A percentile compares a stretch with the other conserved stretches of the same genome.
These are phyloP conservation scores for Yponomeuta evonymella DNA, from an alignment of 2,888 invertebrate species.

Conservation along the genomic window DNA sequence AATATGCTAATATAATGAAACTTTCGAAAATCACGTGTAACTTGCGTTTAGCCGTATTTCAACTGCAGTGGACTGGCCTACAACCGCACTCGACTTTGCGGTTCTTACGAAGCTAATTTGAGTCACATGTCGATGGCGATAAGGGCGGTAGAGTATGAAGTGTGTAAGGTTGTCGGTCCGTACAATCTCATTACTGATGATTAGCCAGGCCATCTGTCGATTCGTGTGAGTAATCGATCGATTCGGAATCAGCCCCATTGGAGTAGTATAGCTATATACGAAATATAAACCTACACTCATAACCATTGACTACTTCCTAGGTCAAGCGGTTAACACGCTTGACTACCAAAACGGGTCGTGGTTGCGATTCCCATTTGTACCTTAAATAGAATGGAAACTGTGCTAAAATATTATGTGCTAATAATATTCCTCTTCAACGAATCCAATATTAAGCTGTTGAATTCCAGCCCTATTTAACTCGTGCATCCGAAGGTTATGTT, in stretches of 20 bases:
- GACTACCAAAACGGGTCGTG: too few relatives aligned
- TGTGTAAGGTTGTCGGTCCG: not conserved
- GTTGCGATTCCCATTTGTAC: too few relatives aligned
- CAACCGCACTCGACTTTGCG: not conserved
- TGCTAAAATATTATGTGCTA: too few relatives aligned
- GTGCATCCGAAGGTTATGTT: too few relatives aligned
- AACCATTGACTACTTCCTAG: too few relatives aligned
- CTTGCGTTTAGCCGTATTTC: not conserved
- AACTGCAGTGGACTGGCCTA: constrained; percentile 23
- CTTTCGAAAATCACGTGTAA: not conserved
- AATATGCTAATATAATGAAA: not conserved
- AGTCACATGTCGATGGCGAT: not conserved
- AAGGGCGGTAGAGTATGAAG: not conserved
- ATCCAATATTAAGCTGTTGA: too few relatives aligned
- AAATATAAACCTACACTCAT: too few relatives aligned
- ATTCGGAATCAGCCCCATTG: not conserved
- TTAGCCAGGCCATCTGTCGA: constrained; percentile 22
- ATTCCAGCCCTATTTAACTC: too few relatives aligned
- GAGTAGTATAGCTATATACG: not conserved
- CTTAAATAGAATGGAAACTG: too few relatives aligned
- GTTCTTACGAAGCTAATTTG: not conserved
- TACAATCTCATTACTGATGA: constrained; percentile 18
- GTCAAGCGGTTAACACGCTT: too few relatives aligned
- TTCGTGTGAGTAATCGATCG: constrained; percentile 16
- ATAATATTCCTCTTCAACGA: too few relatives aligned